Percentiles rank a stretch among this genome's conserved stretches.
These are phyloP conservation scores for Drosophila kurseongensis DNA, from an alignment of 1,140 invertebrate genomes.

Conservation along the genomic window DNA sequence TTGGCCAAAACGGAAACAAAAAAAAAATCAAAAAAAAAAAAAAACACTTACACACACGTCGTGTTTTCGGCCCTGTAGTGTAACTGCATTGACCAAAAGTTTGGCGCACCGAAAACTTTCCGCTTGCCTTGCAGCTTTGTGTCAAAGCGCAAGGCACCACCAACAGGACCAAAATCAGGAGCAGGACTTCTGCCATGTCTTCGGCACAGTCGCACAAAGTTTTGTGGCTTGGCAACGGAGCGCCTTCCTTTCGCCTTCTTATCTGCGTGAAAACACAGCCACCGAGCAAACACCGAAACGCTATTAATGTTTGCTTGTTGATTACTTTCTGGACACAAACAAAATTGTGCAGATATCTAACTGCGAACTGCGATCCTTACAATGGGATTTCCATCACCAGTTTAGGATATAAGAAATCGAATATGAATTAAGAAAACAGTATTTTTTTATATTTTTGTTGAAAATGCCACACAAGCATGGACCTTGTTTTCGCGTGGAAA, in stretches of 20 bases:
- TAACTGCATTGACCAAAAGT: conserved; percentile 62
- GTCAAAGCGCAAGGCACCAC: conserved; percentile 53
- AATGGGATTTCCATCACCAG: neutral
- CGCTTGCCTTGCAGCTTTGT: conserved; percentile 57
- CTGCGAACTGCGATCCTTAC: neutral
- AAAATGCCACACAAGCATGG: too few relatives aligned
- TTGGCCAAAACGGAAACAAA: conserved; percentile 8
- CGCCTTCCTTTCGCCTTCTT: conserved; percentile 29
- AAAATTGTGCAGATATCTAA: neutral
- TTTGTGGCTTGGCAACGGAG: conserved; percentile 17
- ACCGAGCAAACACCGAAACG: conserved; percentile 61
- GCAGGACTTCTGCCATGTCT: conserved; percentile 45
- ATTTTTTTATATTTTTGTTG: too few relatives aligned
- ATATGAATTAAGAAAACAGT: too few relatives aligned
- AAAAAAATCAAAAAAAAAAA: conserved; percentile 6
- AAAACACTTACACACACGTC: neutral
- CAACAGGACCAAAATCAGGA: conserved; percentile 30
- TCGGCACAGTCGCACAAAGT: conserved; percentile 56
- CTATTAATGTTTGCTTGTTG: conserved; percentile 52
- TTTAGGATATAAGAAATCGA: neutral
- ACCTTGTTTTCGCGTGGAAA: too few relatives aligned
- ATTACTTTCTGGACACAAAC: conserved; percentile 9
- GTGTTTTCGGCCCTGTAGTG: conserved; percentile 17
- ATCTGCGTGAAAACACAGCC: conserved; percentile 33
- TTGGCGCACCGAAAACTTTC: conserved; percentile 63